Evolutionary conservation across 2,888 invertebrate genomes (phyloP).

Genomic region (Platycnemis pennipes): DNA sequence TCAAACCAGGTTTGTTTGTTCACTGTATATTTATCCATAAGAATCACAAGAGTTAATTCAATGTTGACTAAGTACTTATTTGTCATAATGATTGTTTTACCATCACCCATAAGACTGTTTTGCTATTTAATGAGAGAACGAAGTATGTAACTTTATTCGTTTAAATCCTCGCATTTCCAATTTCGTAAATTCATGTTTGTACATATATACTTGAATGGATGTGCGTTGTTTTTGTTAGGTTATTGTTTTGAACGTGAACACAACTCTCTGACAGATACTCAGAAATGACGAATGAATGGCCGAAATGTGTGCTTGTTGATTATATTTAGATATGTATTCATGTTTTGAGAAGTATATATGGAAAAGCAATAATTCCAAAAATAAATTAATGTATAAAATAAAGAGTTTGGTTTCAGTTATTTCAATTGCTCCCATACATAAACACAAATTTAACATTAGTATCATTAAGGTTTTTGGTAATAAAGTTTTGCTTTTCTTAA

Average conservation of each 20-base stretch:
- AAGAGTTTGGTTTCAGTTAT: no score
- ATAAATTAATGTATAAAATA: conserved; percentile 54
- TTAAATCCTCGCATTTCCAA: conserved; percentile 37
- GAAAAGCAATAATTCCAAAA: conserved; percentile 62
- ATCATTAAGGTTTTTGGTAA: no score
- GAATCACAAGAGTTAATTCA: background rate
- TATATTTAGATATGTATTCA: conserved; percentile 35
- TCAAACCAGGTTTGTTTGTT: background rate
- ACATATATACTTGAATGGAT: background rate
- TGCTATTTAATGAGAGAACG: conserved; percentile 29
- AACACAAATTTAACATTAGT: no score
- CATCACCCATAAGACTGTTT: conserved; percentile 40
- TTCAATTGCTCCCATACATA: no score
- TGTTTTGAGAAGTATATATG: conserved; percentile 47
- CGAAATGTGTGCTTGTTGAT: conserved; percentile 41
- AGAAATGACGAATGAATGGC: background rate
- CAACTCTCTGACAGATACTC: background rate
- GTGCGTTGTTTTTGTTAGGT: conserved; percentile 7
- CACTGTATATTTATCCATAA: background rate
- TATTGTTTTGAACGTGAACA: background rate
- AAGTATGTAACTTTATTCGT: background rate
- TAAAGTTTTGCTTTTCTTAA: no score
- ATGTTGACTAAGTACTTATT: conserved; percentile 6
- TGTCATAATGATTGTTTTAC: background rate
- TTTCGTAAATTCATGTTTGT: conserved; percentile 25